phyloP scores from a whole-genome alignment of 2,888 invertebrate species.

The Caenorhabditis sinica region DNA sequence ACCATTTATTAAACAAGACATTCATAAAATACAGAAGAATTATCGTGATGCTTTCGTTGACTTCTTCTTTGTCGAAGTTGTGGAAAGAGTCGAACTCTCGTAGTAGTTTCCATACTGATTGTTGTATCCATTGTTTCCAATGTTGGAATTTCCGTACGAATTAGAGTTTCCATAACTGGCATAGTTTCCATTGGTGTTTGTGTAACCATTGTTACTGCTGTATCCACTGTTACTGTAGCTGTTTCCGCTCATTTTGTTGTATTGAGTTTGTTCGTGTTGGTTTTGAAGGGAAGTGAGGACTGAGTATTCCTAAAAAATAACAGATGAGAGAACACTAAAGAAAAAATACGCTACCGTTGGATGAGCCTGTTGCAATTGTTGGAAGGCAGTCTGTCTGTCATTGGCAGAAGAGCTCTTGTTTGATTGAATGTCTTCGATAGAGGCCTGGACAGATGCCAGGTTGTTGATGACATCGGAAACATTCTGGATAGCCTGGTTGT shows the following conservation, averaged over 20 bases:
- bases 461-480: constrained; percentile 52
- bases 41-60: constrained; percentile 32
- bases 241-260: constrained; percentile 27
- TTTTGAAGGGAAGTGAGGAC: constrained; percentile 46
- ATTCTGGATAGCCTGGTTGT: constrained; percentile 47
- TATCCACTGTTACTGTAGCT: constrained; percentile 13
- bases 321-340: background rate
- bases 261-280: constrained; percentile 41
- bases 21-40: constrained; percentile 3
- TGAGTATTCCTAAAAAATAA: constrained; percentile 36
- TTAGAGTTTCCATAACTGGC: constrained; percentile 36
- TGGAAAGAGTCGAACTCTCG: constrained; percentile 25
- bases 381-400: constrained; percentile 37
- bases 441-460: constrained; percentile 24
- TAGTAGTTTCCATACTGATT: constrained; percentile 31
- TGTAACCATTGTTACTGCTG: background rate
- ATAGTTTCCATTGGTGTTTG: constrained; percentile 2
- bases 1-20: background rate
- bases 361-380: constrained; percentile 24
- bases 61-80: constrained; percentile 35
- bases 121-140: constrained; percentile 21
- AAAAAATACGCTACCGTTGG: constrained; percentile 24
- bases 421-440: constrained; percentile 47
- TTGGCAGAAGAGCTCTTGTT: constrained; percentile 50
- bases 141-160: constrained; percentile 32